Evolutionary conservation across 53 echinoderm and acorn worm species (phyloP).

Genomic region (Glandiceps talaboti): DNA sequence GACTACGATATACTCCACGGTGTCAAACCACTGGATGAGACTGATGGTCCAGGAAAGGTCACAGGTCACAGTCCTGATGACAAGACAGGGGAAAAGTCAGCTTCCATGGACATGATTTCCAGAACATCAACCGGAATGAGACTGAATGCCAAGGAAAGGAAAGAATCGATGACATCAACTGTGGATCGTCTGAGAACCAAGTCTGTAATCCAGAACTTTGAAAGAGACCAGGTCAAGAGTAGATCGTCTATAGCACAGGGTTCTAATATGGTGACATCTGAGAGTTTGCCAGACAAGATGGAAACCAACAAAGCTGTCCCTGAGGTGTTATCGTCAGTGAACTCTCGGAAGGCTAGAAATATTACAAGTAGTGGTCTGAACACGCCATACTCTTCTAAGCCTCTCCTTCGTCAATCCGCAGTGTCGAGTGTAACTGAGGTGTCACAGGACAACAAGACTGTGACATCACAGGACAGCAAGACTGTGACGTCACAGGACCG

Average conservation of each 20-base stretch:
- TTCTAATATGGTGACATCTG: neutral
- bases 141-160: no score
- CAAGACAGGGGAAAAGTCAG: no score
- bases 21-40: constrained; percentile 30
- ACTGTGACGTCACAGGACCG: neutral
- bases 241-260: neutral
- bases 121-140: no score
- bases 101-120: no score
- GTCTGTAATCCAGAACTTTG: neutral
- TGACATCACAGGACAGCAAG: neutral
- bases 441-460: neutral
- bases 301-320: neutral
- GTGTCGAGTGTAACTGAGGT: neutral
- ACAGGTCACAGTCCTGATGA: constrained; percentile 6
- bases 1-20: constrained; percentile 7
- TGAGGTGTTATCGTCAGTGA: no score
- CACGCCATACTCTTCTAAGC: neutral
- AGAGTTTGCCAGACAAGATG: neutral
- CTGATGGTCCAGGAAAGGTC: constrained; percentile 7
- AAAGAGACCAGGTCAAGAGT: neutral
- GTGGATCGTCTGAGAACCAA: neutral
- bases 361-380: neutral
- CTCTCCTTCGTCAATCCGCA: neutral
- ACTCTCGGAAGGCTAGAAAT: no score
- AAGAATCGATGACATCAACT: neutral